phyloP scores from a whole-genome alignment of 2,113 vertebrate species.

The Cettia cetti region DNA sequence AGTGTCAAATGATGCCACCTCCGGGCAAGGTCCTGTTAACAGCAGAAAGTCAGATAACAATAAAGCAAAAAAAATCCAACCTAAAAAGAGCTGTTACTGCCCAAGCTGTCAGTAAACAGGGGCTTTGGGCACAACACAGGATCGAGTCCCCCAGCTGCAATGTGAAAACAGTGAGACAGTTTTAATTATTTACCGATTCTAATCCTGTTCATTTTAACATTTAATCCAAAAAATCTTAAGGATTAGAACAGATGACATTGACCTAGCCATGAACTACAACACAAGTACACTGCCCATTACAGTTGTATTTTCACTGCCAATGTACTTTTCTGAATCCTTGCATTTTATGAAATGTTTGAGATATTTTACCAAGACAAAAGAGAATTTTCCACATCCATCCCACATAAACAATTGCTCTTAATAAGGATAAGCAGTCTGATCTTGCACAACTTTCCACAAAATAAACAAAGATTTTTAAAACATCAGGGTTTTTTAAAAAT shows the following conservation, averaged over 20 bases:
- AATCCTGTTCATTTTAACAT: neutral
- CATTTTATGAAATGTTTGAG: neutral
- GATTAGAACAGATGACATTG: neutral
- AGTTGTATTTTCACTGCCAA: neutral
- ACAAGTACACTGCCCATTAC: neutral
- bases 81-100: neutral
- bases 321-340: neutral
- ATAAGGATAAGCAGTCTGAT: neutral
- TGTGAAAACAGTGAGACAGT: neutral
- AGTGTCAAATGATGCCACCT: neutral
- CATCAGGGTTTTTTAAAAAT: neutral
- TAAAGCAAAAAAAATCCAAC: neutral
- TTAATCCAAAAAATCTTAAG: neutral
- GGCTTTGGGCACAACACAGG: neutral
- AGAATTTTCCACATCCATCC: neutral
- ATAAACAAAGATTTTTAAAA: neutral
- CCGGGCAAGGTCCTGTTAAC: neutral
- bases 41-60: neutral
- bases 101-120: neutral
- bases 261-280: conserved; percentile 9
- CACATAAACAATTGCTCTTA: neutral
- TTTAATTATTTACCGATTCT: neutral
- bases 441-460: neutral
- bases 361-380: neutral
- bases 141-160: neutral